Percentiles rank a stretch among this genome's conserved stretches.
Evolutionary conservation across 2,888 invertebrate species (phyloP).

Genomic region (Lasioglossum vierecki): DNA sequence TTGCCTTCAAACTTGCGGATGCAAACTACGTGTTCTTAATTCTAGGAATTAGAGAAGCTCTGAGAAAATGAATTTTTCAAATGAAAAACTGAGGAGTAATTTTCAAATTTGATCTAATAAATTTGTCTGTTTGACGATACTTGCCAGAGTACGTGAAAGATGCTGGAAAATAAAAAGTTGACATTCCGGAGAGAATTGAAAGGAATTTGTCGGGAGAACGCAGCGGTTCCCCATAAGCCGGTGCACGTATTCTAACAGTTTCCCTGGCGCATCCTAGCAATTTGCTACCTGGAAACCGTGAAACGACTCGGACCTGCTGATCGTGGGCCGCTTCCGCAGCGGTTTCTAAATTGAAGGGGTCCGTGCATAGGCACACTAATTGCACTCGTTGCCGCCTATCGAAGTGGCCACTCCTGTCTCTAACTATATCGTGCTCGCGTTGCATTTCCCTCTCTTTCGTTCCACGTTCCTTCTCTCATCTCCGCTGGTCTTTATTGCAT

Average conservation of each 20-base stretch:
- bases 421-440: neutral
- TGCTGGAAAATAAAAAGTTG: neutral
- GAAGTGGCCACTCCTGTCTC: slow-evolving; percentile 7
- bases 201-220: neutral
- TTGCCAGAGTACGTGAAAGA: neutral
- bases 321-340: slow-evolving; percentile 35
- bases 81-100: neutral
- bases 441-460: neutral
- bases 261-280: slow-evolving; percentile 21
- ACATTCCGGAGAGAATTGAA: neutral
- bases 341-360: slow-evolving; percentile 42
- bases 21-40: neutral
- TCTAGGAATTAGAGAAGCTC: neutral
- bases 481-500: neutral
- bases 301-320: slow-evolving; percentile 48
- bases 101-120: neutral
- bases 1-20: neutral
- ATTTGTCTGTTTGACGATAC: neutral
- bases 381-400: slow-evolving; percentile 37
- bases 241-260: slow-evolving; percentile 26
- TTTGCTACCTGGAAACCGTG: slow-evolving; percentile 33
- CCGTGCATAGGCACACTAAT: slow-evolving; percentile 30
- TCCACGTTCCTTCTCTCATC: neutral
- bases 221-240: slow-evolving; percentile 11
- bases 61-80: neutral